Conservation (phyloP, 2,888 invertebrate genomes). For the Agrenia bidenticulata region DNA sequence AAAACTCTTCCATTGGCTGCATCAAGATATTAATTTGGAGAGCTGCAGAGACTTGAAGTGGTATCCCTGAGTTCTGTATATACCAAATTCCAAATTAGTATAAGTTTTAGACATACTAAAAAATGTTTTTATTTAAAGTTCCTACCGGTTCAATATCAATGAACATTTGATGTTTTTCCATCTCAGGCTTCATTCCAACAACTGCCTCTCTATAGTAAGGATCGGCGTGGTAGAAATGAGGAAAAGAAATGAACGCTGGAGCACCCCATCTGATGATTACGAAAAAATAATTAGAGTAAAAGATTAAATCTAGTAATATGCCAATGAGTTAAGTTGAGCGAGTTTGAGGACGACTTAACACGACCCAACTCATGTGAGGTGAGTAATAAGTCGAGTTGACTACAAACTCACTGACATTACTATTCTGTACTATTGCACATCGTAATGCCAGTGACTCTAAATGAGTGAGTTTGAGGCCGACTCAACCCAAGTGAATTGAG, state of each 20-base stretch:
- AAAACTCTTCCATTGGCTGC: conserved; percentile 65
- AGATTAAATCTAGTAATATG: neutral
- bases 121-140: neutral
- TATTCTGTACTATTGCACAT: too few species aligned
- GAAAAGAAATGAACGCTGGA: conserved; percentile 78
- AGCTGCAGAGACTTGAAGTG: conserved; percentile 70
- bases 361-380: too few species aligned
- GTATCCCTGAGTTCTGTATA: conserved; percentile 69
- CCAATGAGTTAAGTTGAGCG: too few species aligned
- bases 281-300: conserved; percentile 18
- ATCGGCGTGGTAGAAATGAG: conserved; percentile 77
- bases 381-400: neutral
- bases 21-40: conserved; percentile 78
- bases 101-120: neutral
- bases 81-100: neutral
- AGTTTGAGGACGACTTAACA: neutral
- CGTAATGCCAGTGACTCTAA: too few species aligned
- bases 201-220: conserved; percentile 65
- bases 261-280: conserved; percentile 64
- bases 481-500: too few species aligned
- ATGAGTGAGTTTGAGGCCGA: too few species aligned
- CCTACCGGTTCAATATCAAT: conserved; percentile 71
- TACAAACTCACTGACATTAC: neutral
- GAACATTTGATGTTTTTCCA: conserved; percentile 69
- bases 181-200: conserved; percentile 67